A percentile compares a stretch with the other conserved stretches of the same genome.
Conservation (phyloP, 2,888 invertebrate species). For the Pseudococcus jackbeardsleyi region DNA sequence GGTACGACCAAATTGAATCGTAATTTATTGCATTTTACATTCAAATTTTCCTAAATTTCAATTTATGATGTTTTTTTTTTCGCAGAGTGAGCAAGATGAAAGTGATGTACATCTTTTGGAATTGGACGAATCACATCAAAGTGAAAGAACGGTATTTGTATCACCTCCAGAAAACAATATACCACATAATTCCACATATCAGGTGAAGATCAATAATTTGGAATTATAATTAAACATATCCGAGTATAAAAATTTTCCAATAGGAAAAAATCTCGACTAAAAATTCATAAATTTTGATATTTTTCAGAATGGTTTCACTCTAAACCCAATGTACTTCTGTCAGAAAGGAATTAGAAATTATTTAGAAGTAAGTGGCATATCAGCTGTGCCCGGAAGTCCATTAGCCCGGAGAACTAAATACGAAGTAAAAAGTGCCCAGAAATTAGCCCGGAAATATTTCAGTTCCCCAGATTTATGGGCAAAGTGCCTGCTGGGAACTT, state of each 20-base stretch:
- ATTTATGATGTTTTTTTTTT: background rate
- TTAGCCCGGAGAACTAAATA: slow-evolving; percentile 95
- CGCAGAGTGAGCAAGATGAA: slow-evolving; percentile 72
- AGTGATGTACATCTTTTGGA: slow-evolving; percentile 80
- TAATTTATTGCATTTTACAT: background rate
- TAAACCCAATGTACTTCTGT: slow-evolving; percentile 71
- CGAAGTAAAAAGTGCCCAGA: slow-evolving; percentile 93
- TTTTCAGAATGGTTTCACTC: slow-evolving; percentile 68
- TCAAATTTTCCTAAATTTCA: background rate
- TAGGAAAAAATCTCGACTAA: background rate
- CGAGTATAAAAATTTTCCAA: background rate
- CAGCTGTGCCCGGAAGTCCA: slow-evolving; percentile 81
- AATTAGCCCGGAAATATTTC: slow-evolving; percentile 76
- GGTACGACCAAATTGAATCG: slow-evolving; percentile 69
- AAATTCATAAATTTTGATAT: slow-evolving; percentile 66
- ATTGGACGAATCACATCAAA: slow-evolving; percentile 82
- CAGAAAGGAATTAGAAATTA: slow-evolving; percentile 68
- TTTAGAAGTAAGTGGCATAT: slow-evolving; percentile 67
- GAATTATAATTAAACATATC: too few species aligned
- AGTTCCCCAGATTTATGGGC: slow-evolving; percentile 91
- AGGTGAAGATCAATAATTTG: slow-evolving; percentile 67
- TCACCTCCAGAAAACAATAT: slow-evolving; percentile 84
- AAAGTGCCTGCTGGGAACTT: slow-evolving; percentile 87
- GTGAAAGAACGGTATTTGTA: slow-evolving; percentile 94
- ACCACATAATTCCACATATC: slow-evolving; percentile 67